These are phyloP conservation scores for Eumerus sabulonum DNA, from an alignment of 2,888 invertebrate genomes.

Conservation along the genomic window DNA sequence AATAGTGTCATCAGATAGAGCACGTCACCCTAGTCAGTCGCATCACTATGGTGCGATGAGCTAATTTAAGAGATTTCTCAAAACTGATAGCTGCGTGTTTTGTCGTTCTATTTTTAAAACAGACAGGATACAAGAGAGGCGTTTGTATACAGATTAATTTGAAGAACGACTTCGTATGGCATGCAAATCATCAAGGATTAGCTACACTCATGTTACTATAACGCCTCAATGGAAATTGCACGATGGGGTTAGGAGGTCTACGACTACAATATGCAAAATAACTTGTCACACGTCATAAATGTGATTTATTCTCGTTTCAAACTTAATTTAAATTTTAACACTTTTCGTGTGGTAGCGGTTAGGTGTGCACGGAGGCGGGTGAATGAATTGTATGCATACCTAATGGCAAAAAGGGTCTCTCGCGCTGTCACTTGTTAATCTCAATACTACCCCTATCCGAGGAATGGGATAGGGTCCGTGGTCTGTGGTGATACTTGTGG, in stretches of 20 bases:
- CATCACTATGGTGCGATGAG: conserved; percentile 43
- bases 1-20: conserved; percentile 38
- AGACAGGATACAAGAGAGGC: too few relatives aligned
- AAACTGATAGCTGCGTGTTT: conserved; percentile 52
- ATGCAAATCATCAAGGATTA: conserved; percentile 61
- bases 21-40: conserved; percentile 24
- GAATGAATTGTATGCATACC: conserved; percentile 56
- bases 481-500: too few relatives aligned
- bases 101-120: conserved; percentile 14
- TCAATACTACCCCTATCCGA: too few relatives aligned
- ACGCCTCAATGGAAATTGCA: conserved; percentile 34
- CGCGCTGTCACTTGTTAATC: not conserved
- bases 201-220: conserved; percentile 5
- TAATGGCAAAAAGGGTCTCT: conserved; percentile 39
- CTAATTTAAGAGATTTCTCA: conserved; percentile 64
- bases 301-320: conserved; percentile 57
- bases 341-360: conserved; percentile 30
- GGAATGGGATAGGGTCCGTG: too few relatives aligned
- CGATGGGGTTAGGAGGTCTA: conserved; percentile 4
- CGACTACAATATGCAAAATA: conserved; percentile 57
- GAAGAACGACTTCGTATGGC: not conserved
- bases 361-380: conserved; percentile 11
- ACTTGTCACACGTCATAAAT: conserved; percentile 62
- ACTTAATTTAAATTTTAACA: conserved; percentile 64
- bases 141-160: conserved; percentile 33